Conservation (phyloP, 2,113 vertebrate genomes). For the Toxostoma redivivum region DNA sequence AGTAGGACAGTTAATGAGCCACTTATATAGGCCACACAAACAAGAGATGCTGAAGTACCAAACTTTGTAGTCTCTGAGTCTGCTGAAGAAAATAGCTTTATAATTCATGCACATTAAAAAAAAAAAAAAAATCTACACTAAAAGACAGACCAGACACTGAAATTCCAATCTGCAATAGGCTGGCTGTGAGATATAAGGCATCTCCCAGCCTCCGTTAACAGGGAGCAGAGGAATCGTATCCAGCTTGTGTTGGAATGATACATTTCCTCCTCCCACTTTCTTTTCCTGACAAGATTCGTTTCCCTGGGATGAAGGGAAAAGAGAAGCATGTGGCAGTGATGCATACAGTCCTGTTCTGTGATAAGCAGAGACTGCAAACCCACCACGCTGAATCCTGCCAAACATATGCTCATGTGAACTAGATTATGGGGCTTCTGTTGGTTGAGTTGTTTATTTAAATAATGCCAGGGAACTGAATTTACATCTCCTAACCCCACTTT, state of each 20-base stretch:
- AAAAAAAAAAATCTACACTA: not conserved
- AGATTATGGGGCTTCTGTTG: not conserved
- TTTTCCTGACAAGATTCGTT: not conserved
- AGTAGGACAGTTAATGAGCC: not conserved
- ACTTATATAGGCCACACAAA: not conserved
- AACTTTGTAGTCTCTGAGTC: not conserved
- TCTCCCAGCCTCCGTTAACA: not conserved
- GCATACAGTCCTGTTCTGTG: not conserved
- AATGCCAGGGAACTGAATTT: not conserved
- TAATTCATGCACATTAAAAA: not conserved
- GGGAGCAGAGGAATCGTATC: not conserved
- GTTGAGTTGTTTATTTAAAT: not conserved
- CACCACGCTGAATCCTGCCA: not conserved
- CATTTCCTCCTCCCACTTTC: not conserved
- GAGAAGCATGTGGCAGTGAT: not conserved
- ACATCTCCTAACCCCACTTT: not conserved
- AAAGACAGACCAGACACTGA: not conserved
- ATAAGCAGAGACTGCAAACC: constrained; percentile 21
- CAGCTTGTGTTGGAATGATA: not conserved
- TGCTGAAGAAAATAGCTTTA: not conserved
- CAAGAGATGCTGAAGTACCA: not conserved
- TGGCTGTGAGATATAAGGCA: not conserved
- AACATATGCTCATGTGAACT: constrained; percentile 2
- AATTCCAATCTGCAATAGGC: not conserved
- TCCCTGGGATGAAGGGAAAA: not conserved